Evolutionary conservation across 2,888 invertebrate genomes (phyloP), one percentile per base, ranked within the genome.

Genomic region (Yponomeuta malinellus): DNA sequence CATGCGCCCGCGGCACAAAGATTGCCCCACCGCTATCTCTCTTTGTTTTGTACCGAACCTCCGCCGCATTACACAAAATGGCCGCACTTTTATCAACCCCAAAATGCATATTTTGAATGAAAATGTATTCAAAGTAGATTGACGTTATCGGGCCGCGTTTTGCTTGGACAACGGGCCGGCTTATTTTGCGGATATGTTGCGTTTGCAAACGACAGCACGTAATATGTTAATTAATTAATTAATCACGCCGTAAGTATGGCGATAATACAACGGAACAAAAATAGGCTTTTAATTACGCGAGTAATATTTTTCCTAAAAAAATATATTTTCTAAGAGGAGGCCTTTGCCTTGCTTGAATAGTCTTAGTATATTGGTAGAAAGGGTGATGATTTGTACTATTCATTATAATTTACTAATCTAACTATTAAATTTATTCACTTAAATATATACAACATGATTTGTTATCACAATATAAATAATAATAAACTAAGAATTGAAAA

Each of bases 1-100:
- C 64, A 64, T 33, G 23, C 67, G 67, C 67, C 67, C 31, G 31
- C 37, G 67, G 67, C 67, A 43, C 43, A 67, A 65, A 67, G 67
- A 67, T 67, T 67, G 67, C 43, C 15, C 67, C 37, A 67, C 67
- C 43, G 33, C 67, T 43, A 67, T 43, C 67, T 43, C 29, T 12
- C 65, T 65, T 65, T 65, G 65, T 65, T 59, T 59, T 33, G 65
- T 29, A 31, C 65, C 33, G 10, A 6, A 33, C n/a, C 29, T 5
- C 65, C 12, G 12, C 52, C 65, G 65, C 29, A 65, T 65, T 65
- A 65, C 65, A 65, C 4, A 15, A 15, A 23, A 31, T 10, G 31
- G 65, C 65, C 65, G 31, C 33, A 31, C 33, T 65, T 65, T 31
- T 65, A 29, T 65, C 65, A 31, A 65, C 65, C 31, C 15, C 52